These are phyloP conservation scores for Hypotaenidia philippensis DNA, from an alignment of 2,797 vertebrate species.

Conservation along the genomic window DNA sequence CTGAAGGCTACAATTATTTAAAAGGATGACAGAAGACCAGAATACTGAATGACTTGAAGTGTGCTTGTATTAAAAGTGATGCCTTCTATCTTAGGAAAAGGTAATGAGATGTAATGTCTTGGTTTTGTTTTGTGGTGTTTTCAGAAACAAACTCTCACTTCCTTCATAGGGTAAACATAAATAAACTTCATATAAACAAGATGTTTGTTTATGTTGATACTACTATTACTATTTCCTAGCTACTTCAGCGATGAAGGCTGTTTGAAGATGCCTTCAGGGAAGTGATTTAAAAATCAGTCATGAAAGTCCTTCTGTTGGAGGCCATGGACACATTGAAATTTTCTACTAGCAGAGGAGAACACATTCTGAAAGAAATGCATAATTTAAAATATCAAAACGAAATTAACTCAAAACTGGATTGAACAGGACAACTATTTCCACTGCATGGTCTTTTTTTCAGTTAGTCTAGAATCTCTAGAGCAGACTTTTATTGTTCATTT, in stretches of 20 bases:
- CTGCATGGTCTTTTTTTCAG: neutral
- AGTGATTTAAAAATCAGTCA: neutral
- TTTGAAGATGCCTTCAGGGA: neutral
- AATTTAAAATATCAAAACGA: neutral
- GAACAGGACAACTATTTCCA: neutral
- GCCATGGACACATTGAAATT: neutral
- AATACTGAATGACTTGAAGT: neutral
- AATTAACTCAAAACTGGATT: neutral
- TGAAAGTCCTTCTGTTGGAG: neutral
- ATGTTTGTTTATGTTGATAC: neutral
- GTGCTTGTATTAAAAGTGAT: neutral
- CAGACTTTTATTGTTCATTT: neutral
- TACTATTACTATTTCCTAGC: neutral
- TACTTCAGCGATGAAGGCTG: neutral
- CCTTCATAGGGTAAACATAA: neutral
- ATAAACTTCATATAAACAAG: neutral
- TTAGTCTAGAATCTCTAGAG: neutral
- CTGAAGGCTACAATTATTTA: neutral
- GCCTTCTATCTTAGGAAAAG: neutral
- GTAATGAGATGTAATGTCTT: neutral
- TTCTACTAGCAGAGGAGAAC: neutral
- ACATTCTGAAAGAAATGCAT: neutral
- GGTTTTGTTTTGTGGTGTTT: neutral
- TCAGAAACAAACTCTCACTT: neutral
- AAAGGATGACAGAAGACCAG: neutral